phyloP scores from a whole-genome alignment of 1,140 invertebrate genomes.

The Littorina saxatilis region DNA sequence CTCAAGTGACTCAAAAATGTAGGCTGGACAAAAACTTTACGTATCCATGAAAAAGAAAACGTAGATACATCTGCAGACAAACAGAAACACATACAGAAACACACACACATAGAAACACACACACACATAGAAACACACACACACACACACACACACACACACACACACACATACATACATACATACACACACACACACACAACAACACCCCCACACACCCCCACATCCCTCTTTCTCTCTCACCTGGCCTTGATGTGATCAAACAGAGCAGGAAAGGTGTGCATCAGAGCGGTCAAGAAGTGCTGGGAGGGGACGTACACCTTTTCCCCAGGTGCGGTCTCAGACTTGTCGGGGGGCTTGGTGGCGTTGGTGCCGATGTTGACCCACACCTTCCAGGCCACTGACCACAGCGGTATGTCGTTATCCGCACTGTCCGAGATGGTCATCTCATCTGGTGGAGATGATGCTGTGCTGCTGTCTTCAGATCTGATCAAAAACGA shows the following conservation, averaged over 20 bases:
- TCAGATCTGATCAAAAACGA: conserved; percentile 3
- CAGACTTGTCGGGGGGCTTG: conserved; percentile 78
- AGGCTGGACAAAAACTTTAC: no score
- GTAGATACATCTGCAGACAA: not conserved
- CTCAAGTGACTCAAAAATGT: no score
- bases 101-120: not conserved
- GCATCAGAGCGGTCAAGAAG: conserved; percentile 93
- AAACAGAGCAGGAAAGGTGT: conserved; percentile 95
- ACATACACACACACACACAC: not conserved
- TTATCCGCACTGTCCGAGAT: conserved; percentile 54
- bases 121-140: not conserved
- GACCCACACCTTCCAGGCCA: conserved; percentile 90
- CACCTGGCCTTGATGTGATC: conserved; percentile 88
- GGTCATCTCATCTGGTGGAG: not conserved
- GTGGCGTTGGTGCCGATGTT: conserved; percentile 89
- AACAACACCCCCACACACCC: not conserved
- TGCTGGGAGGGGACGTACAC: conserved; percentile 92
- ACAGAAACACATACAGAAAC: not conserved
- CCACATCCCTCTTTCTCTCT: no score
- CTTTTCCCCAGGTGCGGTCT: conserved; percentile 69
- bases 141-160: not conserved
- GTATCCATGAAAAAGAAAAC: no score
- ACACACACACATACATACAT: not conserved
- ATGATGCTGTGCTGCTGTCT: not conserved
- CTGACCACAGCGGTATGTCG: conserved; percentile 81